phyloP scores from a whole-genome alignment of 2,888 invertebrate genomes.

The Hybos culiciformis region DNA sequence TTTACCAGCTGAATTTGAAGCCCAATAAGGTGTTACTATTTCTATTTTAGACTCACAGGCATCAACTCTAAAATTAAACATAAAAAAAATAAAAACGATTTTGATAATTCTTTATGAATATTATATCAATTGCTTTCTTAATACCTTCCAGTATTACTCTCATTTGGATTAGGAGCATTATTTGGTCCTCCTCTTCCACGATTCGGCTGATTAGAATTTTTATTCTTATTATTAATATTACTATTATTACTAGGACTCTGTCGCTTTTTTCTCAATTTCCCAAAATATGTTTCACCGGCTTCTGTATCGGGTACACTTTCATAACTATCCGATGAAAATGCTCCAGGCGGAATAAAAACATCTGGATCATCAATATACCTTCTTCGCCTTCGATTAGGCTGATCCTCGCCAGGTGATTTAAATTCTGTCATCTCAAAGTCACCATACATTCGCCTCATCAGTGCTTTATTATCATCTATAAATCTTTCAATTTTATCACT shows the following conservation, averaged over 20 bases:
- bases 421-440: conserved; percentile 58
- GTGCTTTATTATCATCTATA: conserved; percentile 87
- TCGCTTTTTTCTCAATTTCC: conserved; percentile 40
- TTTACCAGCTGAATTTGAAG: conserved; percentile 82
- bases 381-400: conserved; percentile 29
- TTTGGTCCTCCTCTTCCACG: conserved; percentile 5
- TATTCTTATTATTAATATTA: conserved; percentile 33
- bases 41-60: conserved; percentile 86
- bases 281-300: conserved; percentile 41
- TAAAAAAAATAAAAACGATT: conserved; percentile 3
- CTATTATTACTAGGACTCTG: conserved; percentile 36
- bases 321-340: conserved; percentile 38
- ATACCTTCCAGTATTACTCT: conserved; percentile 23
- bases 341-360: conserved; percentile 36
- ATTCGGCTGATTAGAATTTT: conserved; percentile 32
- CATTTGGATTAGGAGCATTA: conserved; percentile 7
- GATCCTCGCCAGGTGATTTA: conserved; percentile 40
- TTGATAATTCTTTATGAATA: background rate
- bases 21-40: conserved; percentile 90
- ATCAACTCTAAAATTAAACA: conserved; percentile 49
- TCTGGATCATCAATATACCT: conserved; percentile 34
- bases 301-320: conserved; percentile 30
- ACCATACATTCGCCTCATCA: conserved; percentile 89
- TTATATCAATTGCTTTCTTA: background rate
- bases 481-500: conserved; percentile 84